Conservation (phyloP, 1,140 invertebrate species). For the Eriocheir sinensis region DNA sequence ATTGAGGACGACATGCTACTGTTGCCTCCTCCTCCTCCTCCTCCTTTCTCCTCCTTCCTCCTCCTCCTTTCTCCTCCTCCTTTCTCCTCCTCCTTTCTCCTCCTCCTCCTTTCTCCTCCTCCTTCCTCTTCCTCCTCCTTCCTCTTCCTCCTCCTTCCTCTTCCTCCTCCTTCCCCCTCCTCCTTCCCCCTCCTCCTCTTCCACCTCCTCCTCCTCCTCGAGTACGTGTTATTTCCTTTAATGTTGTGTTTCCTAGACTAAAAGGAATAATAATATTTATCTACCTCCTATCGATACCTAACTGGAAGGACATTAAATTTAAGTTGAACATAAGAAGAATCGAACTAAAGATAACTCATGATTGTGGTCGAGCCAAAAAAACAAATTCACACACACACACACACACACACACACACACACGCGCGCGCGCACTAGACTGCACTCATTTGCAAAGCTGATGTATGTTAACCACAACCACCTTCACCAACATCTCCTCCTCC, state of each 20-base stretch:
- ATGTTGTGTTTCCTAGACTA: too few relatives aligned
- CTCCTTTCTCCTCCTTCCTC: background rate
- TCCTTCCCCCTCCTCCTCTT: conserved; percentile 18
- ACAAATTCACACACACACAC: too few relatives aligned
- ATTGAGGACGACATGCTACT: background rate
- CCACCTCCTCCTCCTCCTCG: background rate
- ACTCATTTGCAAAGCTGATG: too few relatives aligned
- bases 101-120: background rate
- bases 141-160: background rate
- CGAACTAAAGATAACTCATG: too few relatives aligned
- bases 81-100: background rate
- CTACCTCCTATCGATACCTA: too few relatives aligned
- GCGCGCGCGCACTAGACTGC: too few relatives aligned
- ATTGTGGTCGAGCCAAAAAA: too few relatives aligned
- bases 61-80: background rate
- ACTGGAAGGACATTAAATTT: too few relatives aligned
- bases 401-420: too few relatives aligned
- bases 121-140: background rate
- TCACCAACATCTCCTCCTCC: background rate
- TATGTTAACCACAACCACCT: background rate
- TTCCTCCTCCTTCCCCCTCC: background rate
- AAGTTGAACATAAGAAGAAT: too few relatives aligned
- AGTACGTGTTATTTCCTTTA: background rate
- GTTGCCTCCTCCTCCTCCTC: background rate
- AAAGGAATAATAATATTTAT: too few relatives aligned